Evolutionary conservation across 2,888 invertebrate genomes (phyloP), one percentile per base, ranked within the genome.

Genomic region (Melieria crassipennis): DNA sequence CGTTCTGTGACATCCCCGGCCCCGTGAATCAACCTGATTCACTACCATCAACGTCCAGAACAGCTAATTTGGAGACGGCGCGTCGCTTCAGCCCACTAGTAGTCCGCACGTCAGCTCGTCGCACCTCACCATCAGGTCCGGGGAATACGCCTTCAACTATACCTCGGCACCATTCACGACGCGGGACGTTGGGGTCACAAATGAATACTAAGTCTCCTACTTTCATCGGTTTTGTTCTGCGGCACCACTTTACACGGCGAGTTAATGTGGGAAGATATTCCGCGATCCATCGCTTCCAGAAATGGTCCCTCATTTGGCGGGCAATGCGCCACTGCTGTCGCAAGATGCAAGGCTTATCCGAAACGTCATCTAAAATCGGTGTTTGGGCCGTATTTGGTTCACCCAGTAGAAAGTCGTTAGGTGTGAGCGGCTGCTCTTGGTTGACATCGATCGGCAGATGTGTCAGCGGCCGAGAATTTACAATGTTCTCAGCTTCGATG

Each of bases 141-240:
- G 30, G 30, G 2, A 30, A 30, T 30, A 30, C 30, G 30, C 30
- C 30, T 30, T 30, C 30, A 30, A 30, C 30, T 30, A 30, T 3
- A 2, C 30, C 30, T 30, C 30, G 30, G 30, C 30, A 2, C 30
- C 30, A 30, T 30, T 30, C 30, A 3, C 30, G 30, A 30, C 30
- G 3, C 30, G 2, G 30, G 30, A 30, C 30, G 30, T 30, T 30
- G 30, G 30, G 30, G 2, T 30, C 30, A 30, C 30, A 30, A 30
- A 30, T 30, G 30, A 30, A 30, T 30, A 74, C 75, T 72, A 83
- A 78, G 84, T 83, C 82, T 82, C 82, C 75, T 80, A 79, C 79
- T 79, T 78, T 80, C 81, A 73, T 84, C n/a, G 4, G 62, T 70
- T 70, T 69, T 75, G 73, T 72, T 71, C 65, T 77, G 71, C 72